Conservation (phyloP, 1,140 invertebrate species). For the Drosophila ambigua region DNA sequence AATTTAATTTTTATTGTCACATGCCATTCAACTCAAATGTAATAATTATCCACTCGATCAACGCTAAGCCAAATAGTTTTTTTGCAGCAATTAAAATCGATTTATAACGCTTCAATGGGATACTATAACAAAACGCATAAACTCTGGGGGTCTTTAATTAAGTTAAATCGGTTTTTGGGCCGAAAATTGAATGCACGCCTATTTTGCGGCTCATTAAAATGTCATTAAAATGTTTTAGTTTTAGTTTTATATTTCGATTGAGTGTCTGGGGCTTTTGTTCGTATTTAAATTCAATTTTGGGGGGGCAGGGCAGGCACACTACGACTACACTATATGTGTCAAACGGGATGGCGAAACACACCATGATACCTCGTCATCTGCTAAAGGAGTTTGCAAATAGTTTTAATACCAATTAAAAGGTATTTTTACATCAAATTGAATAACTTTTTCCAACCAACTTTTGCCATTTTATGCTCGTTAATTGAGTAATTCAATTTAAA, state of each 20-base stretch:
- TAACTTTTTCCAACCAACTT: too few species aligned
- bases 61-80: conserved; percentile 33
- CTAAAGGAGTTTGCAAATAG: too few species aligned
- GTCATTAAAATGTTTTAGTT: conserved; percentile 67
- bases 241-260: conserved; percentile 46
- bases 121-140: conserved; percentile 44
- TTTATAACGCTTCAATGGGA: conserved; percentile 39
- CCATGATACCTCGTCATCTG: too few species aligned
- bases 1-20: conserved; percentile 31
- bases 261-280: background rate
- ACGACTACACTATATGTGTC: too few species aligned
- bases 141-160: conserved; percentile 50
- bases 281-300: too few species aligned
- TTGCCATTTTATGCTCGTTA: too few species aligned
- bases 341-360: too few species aligned
- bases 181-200: conserved; percentile 54
- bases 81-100: conserved; percentile 50
- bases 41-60: conserved; percentile 45
- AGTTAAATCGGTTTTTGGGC: conserved; percentile 61
- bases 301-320: background rate
- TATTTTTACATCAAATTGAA: too few species aligned
- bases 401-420: too few species aligned
- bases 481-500: too few species aligned
- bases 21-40: conserved; percentile 25
- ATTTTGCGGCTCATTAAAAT: conserved; percentile 75